Percentiles rank a stretch among this genome's conserved stretches.
Conservation (phyloP, 2,113 vertebrate genomes). For the Mugil cephalus region DNA sequence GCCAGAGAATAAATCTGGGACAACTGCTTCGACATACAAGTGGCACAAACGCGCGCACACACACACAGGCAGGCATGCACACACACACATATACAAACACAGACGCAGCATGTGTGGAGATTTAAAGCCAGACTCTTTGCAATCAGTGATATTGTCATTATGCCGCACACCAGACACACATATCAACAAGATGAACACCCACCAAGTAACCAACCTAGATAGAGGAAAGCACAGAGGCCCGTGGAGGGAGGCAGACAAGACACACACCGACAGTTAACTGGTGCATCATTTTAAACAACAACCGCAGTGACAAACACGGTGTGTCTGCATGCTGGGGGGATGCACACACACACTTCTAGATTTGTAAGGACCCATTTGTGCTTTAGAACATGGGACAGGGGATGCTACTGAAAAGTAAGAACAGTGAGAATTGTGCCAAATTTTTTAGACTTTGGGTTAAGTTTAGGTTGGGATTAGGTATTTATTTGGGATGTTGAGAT, state of each 20-base stretch:
- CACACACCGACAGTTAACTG: conserved; percentile 12
- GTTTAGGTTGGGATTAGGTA: neutral
- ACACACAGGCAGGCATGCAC: conserved; percentile 4
- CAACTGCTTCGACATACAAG: conserved; percentile 64
- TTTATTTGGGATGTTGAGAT: no score
- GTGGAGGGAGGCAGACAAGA: conserved; percentile 9
- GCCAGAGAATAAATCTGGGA: conserved; percentile 76
- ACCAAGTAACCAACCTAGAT: conserved; percentile 23
- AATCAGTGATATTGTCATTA: conserved; percentile 63
- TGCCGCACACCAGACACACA: conserved; percentile 32
- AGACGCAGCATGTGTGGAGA: conserved; percentile 51
- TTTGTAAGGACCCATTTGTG: neutral
- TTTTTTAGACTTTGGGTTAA: neutral
- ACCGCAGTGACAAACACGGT: conserved; percentile 16
- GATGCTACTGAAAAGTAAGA: neutral
- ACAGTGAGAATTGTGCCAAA: neutral
- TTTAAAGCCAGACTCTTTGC: conserved; percentile 44
- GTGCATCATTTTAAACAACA: conserved; percentile 27
- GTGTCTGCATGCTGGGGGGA: neutral
- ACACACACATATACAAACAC: conserved; percentile 2
- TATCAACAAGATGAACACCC: conserved; percentile 26
- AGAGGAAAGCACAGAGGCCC: conserved; percentile 25
- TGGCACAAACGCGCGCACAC: conserved; percentile 31
- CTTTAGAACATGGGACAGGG: neutral
- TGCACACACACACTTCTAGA: neutral